phyloP scores from a whole-genome alignment of 2,113 vertebrate species.

The Labrus mixtus region DNA sequence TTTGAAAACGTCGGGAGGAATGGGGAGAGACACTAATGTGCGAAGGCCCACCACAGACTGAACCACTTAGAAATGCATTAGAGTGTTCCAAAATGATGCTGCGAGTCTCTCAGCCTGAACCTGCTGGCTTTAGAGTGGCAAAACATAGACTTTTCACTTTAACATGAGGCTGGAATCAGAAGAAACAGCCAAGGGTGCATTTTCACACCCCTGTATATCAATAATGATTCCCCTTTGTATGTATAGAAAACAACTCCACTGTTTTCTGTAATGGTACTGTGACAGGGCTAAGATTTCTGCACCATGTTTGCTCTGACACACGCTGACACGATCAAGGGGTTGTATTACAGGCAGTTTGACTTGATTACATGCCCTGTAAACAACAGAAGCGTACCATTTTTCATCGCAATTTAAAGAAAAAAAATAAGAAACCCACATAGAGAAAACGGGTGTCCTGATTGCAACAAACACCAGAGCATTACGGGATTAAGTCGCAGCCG shows the following conservation, averaged over 20 bases:
- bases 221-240: conserved; percentile 1
- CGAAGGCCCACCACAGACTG: conserved; percentile 56
- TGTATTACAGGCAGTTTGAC: conserved; percentile 25
- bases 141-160: conserved; percentile 29
- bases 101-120: conserved; percentile 33
- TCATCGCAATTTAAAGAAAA: conserved; percentile 22
- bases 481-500: conserved; percentile 71
- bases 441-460: conserved; percentile 41
- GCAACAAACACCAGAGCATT: conserved; percentile 60
- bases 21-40: conserved; percentile 58
- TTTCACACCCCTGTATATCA: conserved; percentile 13
- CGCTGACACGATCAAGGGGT: conserved; percentile 19
- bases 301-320: conserved; percentile 3
- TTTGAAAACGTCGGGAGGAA: conserved; percentile 52
- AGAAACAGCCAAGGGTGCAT: conserved; percentile 30
- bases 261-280: conserved; percentile 1
- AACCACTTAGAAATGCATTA: conserved; percentile 76
- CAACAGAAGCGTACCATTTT: conserved; percentile 31
- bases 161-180: conserved; percentile 26
- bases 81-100: conserved; percentile 50
- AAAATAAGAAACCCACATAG: conserved; percentile 37
- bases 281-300: conserved; percentile 16
- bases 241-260: background rate
- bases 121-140: conserved; percentile 11
- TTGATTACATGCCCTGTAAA: conserved; percentile 26